Base-by-base conservation (phyloP, 2,888 invertebrate species). In the Drosophila recens region DNA sequence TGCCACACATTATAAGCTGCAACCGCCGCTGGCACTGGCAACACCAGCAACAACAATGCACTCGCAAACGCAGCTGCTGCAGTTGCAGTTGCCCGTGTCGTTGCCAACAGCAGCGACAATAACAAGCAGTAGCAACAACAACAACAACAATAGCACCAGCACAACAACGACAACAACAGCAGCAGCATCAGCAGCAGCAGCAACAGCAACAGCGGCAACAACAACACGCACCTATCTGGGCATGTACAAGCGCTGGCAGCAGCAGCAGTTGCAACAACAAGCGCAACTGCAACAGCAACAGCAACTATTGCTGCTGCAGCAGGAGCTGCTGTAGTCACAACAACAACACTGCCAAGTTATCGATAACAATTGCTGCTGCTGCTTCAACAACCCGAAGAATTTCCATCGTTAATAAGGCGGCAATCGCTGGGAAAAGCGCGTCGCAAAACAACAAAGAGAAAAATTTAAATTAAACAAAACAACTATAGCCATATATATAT, bases 241-340 rank as follows among this genome's bases (percentile, higher is more conserved):
- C 59, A 75, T 89, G 78, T 82, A 86, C 64, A 79, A 90, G 77
- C 87, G 88, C 65, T 75, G 87, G 85, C 89, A 87, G 68, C 89
- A 87, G 67, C 84, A 89, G 43, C 82, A 86, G 63, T 67, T 88
- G 75, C 87, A 88, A 45, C 84, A 84, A 65, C 82, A 88, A 61
- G 85, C 75, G 27, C 82, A 89, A 52, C 57, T 85, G 75, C 75
- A 82, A 23, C 85, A 80, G 69, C 90, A 89, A 62, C 87, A 90
- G 40, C 76, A 88, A 56, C 51, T 84, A 63, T 54, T 88, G 69
- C 67, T 78, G 56, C 49, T 88, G 77, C 75, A 87, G 63, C 71
- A 79, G 70, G 89, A 85, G 64, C 64, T 79, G 80, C 75, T 87
- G 49, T 73, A 79, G 68, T 56, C 40, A 36, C 46, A 33, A 36